Evolutionary conservation across 2,113 vertebrate species (phyloP).

Genomic region (Gopherus evgoodei): DNA sequence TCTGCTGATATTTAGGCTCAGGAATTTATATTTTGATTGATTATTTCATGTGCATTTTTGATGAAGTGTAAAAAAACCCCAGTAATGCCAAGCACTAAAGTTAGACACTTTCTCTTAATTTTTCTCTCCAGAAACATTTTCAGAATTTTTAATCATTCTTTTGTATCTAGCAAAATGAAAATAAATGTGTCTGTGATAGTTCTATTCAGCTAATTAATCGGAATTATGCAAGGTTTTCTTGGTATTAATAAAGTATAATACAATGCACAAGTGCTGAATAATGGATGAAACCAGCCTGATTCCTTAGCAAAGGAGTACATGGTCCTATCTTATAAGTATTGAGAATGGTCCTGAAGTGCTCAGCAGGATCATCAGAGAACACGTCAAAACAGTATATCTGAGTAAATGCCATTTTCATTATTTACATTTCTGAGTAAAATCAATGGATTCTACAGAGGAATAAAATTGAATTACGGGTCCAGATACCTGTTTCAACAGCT

Average conservation of each 20-base stretch:
- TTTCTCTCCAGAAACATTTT: not conserved
- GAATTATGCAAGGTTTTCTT: not conserved
- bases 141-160: not conserved
- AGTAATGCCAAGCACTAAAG: not conserved
- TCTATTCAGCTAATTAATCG: not conserved
- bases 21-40: not conserved
- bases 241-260: not conserved
- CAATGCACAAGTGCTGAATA: conserved; percentile 7
- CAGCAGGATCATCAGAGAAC: not conserved
- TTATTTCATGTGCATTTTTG: not conserved
- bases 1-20: not conserved
- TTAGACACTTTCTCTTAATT: not conserved
- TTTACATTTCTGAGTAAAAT: not conserved
- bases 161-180: not conserved
- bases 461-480: not conserved
- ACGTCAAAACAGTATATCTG: not conserved
- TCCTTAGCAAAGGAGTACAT: not conserved
- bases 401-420: not conserved
- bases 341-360: not conserved
- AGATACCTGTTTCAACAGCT: not conserved
- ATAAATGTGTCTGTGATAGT: not conserved
- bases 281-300: conserved; percentile 16
- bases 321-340: not conserved
- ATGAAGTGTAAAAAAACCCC: not conserved
- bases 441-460: not conserved